Evolutionary conservation across 2,113 vertebrate genomes (phyloP).

Genomic region (Scalopus aquaticus): DNA sequence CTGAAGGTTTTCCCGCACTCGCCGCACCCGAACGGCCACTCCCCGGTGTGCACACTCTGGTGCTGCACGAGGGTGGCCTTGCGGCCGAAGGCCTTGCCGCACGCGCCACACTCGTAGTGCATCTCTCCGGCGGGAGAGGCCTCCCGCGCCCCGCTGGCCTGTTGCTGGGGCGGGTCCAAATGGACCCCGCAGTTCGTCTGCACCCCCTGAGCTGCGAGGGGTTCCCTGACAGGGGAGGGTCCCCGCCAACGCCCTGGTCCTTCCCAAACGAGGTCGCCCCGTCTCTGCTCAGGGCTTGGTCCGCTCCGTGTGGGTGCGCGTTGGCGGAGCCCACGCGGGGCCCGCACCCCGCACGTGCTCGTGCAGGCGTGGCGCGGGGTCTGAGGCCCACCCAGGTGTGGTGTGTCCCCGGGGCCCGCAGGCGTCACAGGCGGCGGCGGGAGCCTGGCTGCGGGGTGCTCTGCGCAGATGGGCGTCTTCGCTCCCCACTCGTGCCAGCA

Average conservation of each 20-base stretch:
- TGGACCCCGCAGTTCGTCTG: neutral
- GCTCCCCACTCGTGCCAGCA: no score
- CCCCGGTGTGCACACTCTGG: slow-evolving; percentile 65
- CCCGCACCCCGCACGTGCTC: no score
- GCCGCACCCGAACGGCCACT: slow-evolving; percentile 55
- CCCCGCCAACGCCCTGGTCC: neutral
- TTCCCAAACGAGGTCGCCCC: neutral
- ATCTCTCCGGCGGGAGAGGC: neutral
- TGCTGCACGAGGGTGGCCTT: slow-evolving; percentile 70
- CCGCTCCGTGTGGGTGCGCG: neutral
- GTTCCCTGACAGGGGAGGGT: slow-evolving; percentile 4
- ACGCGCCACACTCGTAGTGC: slow-evolving; percentile 48
- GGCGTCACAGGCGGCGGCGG: no score
- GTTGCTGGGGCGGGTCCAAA: neutral
- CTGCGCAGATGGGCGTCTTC: no score
- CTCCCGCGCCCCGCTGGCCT: neutral
- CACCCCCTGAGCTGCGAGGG: neutral
- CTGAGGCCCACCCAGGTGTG: no score
- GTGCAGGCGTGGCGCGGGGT: no score
- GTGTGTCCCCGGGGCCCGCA: no score
- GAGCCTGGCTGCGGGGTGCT: no score
- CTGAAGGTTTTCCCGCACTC: slow-evolving; percentile 71
- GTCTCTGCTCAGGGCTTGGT: slow-evolving; percentile 9
- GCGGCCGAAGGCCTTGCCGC: slow-evolving; percentile 58
- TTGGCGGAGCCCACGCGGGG: neutral